A percentile compares a stretch with the other conserved stretches of the same genome.
Conservation (phyloP, 2,797 vertebrate genomes). For the Melanogrammus aeglefinus region DNA sequence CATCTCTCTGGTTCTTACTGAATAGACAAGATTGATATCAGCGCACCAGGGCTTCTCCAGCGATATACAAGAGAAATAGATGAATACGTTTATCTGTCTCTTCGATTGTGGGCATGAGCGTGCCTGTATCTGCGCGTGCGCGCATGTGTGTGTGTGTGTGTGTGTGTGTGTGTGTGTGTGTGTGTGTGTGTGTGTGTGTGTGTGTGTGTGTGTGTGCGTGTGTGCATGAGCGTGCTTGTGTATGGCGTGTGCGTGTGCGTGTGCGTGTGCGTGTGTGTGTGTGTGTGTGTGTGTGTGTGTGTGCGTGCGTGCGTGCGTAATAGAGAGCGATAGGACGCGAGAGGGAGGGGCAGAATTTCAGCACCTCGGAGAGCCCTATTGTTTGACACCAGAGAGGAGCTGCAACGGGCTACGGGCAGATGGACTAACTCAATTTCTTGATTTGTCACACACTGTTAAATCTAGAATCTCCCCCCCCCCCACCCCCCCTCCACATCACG, state of each 20-base stretch:
- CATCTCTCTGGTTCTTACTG: background rate
- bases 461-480: too few relatives aligned
- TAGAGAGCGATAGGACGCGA: conserved; percentile 8
- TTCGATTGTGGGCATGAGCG: background rate
- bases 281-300: background rate
- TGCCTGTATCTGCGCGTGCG: background rate
- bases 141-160: background rate
- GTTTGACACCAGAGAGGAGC: conserved; percentile 31
- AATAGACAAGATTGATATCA: background rate
- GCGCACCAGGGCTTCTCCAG: background rate
- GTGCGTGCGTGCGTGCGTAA: background rate
- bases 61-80: background rate
- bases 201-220: background rate
- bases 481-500: background rate
- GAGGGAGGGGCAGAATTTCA: conserved; percentile 29
- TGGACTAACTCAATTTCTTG: background rate
- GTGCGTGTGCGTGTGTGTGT: background rate
- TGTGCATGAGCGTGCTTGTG: background rate
- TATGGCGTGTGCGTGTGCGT: background rate
- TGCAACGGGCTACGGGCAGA: conserved; percentile 17
- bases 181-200: background rate
- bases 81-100: background rate
- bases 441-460: background rate
- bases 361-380: conserved; percentile 56
- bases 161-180: background rate